Percentiles rank a stretch among this genome's conserved stretches.
Evolutionary conservation across 1,140 invertebrate genomes (phyloP).

Genomic region (Heliconius congener): DNA sequence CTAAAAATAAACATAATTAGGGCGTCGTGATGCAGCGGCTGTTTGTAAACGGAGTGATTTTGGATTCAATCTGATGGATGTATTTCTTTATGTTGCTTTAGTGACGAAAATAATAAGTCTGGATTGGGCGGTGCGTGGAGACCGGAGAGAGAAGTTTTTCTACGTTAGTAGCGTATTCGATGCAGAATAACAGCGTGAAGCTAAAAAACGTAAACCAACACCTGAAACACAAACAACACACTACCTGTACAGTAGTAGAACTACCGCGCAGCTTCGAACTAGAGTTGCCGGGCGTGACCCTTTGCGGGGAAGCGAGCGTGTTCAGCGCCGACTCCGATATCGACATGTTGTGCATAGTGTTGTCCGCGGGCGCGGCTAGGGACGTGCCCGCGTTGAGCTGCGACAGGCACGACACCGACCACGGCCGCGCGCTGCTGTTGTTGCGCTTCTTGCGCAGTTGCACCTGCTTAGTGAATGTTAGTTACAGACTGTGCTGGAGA

Average conservation of each 20-base stretch:
- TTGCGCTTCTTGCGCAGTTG: constrained; percentile 78
- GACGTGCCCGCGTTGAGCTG: constrained; percentile 81
- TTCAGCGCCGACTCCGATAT: constrained; percentile 94
- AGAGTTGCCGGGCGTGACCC: constrained; percentile 68
- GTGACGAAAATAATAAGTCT: no score
- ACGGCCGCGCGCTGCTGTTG: constrained; percentile 84
- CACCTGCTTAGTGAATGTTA: constrained; percentile 65
- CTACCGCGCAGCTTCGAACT: constrained; percentile 73
- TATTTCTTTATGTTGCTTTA: no score
- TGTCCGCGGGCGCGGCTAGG: constrained; percentile 82
- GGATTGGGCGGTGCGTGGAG: no score
- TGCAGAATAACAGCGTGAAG: no score
- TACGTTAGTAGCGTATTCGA: no score
- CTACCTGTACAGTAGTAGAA: constrained; percentile 75
- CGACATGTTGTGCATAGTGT: constrained; percentile 81
- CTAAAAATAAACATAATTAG: no score
- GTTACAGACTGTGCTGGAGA: constrained; percentile 24
- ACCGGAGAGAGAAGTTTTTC: no score
- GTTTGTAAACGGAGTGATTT: no score
- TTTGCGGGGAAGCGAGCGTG: constrained; percentile 82
- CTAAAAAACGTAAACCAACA: no score
- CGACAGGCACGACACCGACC: constrained; percentile 92
- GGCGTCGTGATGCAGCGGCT: no score
- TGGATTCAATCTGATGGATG: no score
- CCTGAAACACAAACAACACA: background rate